Evolutionary conservation across 2,113 vertebrate species (phyloP), one percentile per base, ranked within the genome.

Genomic region (Takifugu bimaculatus): DNA sequence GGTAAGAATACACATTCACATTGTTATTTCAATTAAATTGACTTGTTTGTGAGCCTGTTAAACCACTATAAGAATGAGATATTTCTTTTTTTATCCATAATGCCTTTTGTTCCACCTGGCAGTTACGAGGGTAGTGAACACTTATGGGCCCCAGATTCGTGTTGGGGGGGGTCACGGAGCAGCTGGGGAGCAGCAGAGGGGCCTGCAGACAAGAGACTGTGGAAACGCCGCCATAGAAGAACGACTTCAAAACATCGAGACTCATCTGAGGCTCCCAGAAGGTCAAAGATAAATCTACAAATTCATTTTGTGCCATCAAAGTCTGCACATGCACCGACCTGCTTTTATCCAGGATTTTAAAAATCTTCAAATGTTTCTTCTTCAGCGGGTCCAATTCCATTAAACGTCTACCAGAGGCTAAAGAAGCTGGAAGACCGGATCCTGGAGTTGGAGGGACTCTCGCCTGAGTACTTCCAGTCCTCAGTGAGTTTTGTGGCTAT

Each of bases 351-450:
- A 32, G 29, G 29, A 32, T 32, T 32, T 32, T 32, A 3, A 32
- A 32, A 32, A 32, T 32, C 29, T 32, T 32, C 29, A 27, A 53
- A 4, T 64, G 55, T 70, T 72, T 55, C 11, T 66, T 65, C 55
- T 49, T 49, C 73, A 96, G 95, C 89, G 66, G 94, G 95, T 52
- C 97, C 97, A 0, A 94, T 99, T 54, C 96, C 97, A 58, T 78
- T 91, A 85, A 94, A 91, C 65, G 92, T 99, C 84, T 99, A 98
- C 90, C 95, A 95, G 82, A 93, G 97, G 78, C 93, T 98, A 74
- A 97, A 98, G 91, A 96, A 91, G 80, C 91, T 99, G 85, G 96
- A 99, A 88, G 94, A 99, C 90, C 95, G 94, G 80, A 96, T 99
- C 70, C 91, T 99, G 83, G 95, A 98, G 86, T 84, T 99, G 71